Evolutionary conservation across 2,113 vertebrate species (phyloP), one percentile per base, ranked within the genome.

Genomic region (Bambusicola thoracicus): DNA sequence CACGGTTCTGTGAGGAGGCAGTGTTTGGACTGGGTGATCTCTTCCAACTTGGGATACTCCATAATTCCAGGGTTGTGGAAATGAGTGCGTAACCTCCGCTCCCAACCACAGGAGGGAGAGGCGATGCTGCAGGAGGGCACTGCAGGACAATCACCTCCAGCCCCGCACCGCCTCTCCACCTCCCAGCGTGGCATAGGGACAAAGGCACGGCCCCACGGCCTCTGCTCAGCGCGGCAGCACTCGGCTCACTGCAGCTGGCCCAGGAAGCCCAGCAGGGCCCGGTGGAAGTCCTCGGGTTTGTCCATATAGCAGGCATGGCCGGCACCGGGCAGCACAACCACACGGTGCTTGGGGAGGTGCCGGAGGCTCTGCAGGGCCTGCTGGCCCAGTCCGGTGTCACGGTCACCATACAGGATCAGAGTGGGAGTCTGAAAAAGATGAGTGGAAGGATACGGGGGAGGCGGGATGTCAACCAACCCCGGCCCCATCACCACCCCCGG

Each of bases 301-400:
- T 99, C 99, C 97, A 99, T 97, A 98, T 99, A 99, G 97, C 99
- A 99, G 85, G 99, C 99, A 2, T 99, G 99, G 24, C 98, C 98
- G 1, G 99, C 99, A 1, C 96, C 94, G 0, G 92, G 95, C 59
- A 99, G 79, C 94, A 98, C 97, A 0, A 98, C 97, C 65, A 98
- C 98, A 0, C 49, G 97, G 97, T 99, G 98, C 90, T 97, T 74
- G 6, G 99, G 99, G 79, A 99, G 98, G 77, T 99, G 97, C 51
- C 85, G 98, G 53, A 99, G 98, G 94, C 98, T 99, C 97, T 97
- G 98, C 96, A 99, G 98, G 20, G 99, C 99, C 96, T 99, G 98
- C n/a, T 49, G 95, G 8, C 98, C 99, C 93, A 99, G 97, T 61
- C 96, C 94, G 5, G 95, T 97, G 93, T 99, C 99, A 85, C 95